Base-by-base conservation (phyloP, 2,888 invertebrate species). In the Watsonalla cultraria region DNA sequence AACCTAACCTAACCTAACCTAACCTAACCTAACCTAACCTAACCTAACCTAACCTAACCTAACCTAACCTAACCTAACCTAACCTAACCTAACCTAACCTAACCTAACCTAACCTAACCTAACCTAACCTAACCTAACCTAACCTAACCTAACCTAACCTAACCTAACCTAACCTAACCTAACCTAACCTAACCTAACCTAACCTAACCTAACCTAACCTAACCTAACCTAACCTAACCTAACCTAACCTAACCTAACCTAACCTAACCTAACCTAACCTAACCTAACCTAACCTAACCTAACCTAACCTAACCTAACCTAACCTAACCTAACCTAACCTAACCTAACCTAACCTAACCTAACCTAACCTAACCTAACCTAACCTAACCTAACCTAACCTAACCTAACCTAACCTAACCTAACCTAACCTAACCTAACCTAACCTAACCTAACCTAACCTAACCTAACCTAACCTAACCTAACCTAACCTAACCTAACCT, bases 221-320 rank as follows among this genome's bases (percentile, higher is more conserved):
- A 55, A 56, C 57, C 58, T 58, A 56, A 62, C 60, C 58, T 58
- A 59, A 58, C 59, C 56, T 56, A 57, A 58, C 58, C 60, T 58
- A 60, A 60, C 62, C 58, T 60, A 59, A 58, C 59, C 58, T 57
- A 62, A 62, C 64, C 62, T 62, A 62, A 63, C 63, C 63, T 63
- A 63, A 63, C 62, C 62, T 64, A 64, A 61, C 64, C 64, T 62
- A 59, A 59, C 59, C 59, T 57, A 65, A 62, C 64, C 61, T 61
- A 60, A 62, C 65, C 60, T 61, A 65, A 62, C 62, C 64, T 62
- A 62, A 63, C 60, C 60, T 59, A 59, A 63, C 60, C 60, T 60
- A 60, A 59, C 60, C 59, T 58, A 61, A 61, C 61, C 57, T 58
- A 61, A 60, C 62, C 59, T 55, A 59, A 60, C 60, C 59, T 56